Base-by-base conservation (phyloP, 2,797 vertebrate species). In the Arnoldichthys spilopterus region DNA sequence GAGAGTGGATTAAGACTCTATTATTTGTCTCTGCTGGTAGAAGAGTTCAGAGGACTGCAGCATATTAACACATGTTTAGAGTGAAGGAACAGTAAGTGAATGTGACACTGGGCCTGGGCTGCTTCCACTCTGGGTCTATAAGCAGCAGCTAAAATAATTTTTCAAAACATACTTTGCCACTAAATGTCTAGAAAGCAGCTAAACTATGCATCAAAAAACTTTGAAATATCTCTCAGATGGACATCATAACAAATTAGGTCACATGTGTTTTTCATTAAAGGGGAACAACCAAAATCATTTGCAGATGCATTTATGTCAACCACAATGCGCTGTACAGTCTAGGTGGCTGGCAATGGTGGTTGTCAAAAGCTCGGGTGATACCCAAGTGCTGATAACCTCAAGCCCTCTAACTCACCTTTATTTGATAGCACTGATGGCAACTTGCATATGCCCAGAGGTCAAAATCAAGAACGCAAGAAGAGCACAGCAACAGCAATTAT, bases 401-500 rank as follows among this genome's bases (percentile, higher is more conserved):
- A 9, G 16, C 59, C 30, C 32, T 32, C 59, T 61, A 8, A 63
- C 61, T 32, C 59, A 63, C 61, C 61, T 24, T 22, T 37, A 26
- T 13, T 63, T 63, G 7, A 63, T 18, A 5, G 20, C 32, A 20
- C 18, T 64, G 62, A 66, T 15, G 37, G 37, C 20, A 24, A 37
- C n/a, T 45, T 22, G 22, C 22, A 12, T 22, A 11, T 56, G 56
- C 71, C 67, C 59, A 6, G 13, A 12, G 58, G 22, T 54, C 58
- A 24, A 67, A 58, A 54, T 5, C 0, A 20, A 7, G 37, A 49
- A 24, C 22, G 24, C 63, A 62, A 13, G 28, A 7, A n/a, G 16
- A 53, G 58, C n/a, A 47, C 53, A 79, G 11, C 37, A 78, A 62
- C 70, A 79, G 53, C 61, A 12, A 81, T 16, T 54, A 76, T 5